Evolutionary conservation across 2,797 vertebrate genomes (phyloP), one percentile per base, ranked within the genome.

Genomic region (Scolopax rusticola): DNA sequence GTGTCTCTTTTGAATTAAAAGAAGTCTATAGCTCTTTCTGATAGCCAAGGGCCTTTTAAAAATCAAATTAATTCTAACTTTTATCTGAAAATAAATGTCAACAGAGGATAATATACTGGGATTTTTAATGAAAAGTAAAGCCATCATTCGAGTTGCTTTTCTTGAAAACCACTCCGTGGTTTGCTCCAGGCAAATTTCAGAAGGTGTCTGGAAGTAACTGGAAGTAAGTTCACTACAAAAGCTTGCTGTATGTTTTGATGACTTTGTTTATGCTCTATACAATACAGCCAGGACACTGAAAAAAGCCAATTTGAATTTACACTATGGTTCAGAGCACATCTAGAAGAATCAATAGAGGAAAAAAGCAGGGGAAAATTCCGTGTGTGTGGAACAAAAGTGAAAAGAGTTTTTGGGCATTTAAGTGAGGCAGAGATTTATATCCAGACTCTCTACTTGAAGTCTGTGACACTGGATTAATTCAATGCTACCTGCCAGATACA

Each of bases 231-330:
- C 32, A 27, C 32, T 56, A 67, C 38, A 51, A 51, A 91, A 94
- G 11, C 23, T 38, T 77, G 28, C 38, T 32, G 24, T 38, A 56
- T 56, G 28, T 75, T 75, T 36, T 54, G 51, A 93, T 4, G 5
- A 40, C 18, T 87, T 84, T 32, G 16, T 53, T 84, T 68, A 33
- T 51, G 43, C 7, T 61, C 5, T 73, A 27, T 20, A 38, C 28
- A 25, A 20, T 28, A 36, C 25, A 82, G 61, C 18, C 71, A 65
- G 0, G 1, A 71, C 53, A 56, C 30, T 51, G 71, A 75, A 56
- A 91, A 60, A 93, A 87, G 40, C 16, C 38, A 87, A n/a, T 8
- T 19, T 32, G 30, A 96, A 88, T 90, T 91, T 71, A 70, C 91
- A 82, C 21, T n/a, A 74, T 36, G 51, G 32, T 77, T 67, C 56